Evolutionary conservation across 2,797 vertebrate species (phyloP), one percentile per base, ranked within the genome.

Genomic region (Phataginus tetradactyla): DNA sequence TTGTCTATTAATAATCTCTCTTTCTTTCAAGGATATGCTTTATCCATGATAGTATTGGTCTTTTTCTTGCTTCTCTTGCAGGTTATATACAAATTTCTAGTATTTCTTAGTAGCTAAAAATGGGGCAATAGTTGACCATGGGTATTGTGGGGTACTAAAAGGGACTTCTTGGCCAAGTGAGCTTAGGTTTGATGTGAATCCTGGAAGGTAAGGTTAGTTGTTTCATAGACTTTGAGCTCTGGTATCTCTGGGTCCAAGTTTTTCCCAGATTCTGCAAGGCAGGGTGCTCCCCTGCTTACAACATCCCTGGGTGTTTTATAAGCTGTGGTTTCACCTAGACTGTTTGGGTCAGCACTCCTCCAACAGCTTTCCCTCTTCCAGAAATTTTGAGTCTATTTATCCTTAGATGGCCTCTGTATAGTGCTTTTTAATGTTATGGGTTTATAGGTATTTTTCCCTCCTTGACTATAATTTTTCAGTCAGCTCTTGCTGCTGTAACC

Each of bases 401-500:
- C 83, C 49, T 91, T 64, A 51, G 12, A 61, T 32, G 53, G 21
- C 64, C 23, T 34, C 14, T 51, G 29, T 78, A 23, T 83, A 42
- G 45, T 53, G 64, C 32, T 74, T 80, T 59, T 51, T 37, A 51
- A 80, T 49, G 18, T 80, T 77, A 49, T 49, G 59, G 34, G 6
- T 55, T 79, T 69, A 32, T 21, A 81, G 21, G 21, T 64, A 37
- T 63, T 57, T 11, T 64, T 3, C 5, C 3, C 5, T 18, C 27
- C 8, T 86, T 80, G 63, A 18, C 45, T 72, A 45, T 84, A 59
- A 14, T 74, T 80, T 53, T 93, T 74, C 51, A 68, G 42, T 78
- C 55, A 45, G 21, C 18, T 88, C 89, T 81, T 93, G 86, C 34
- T 95, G 34, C 51, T 57, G 21, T 81, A 66, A 92, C 37, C 55